Percentiles rank a stretch among this genome's conserved stretches.
Conservation (phyloP, 1,140 invertebrate genomes). For the Drosophila pseudoobscura region DNA sequence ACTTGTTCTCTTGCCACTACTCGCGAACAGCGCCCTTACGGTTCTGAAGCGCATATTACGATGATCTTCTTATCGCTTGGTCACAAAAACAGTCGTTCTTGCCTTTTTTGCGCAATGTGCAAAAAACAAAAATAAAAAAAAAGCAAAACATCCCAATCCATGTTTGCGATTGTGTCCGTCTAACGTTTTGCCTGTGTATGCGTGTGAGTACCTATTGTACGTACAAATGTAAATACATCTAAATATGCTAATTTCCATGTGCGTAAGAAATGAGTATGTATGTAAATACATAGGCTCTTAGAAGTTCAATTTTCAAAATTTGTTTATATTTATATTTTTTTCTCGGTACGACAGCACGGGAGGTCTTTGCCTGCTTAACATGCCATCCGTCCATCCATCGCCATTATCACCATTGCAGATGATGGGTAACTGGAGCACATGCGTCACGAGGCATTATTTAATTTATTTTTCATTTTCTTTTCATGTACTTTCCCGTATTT, state of each 20-base stretch:
- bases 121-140: conserved; percentile 42
- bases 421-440: conserved; percentile 32
- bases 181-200: conserved; percentile 26
- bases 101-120: conserved; percentile 47
- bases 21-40: not conserved
- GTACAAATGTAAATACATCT: conserved; percentile 2
- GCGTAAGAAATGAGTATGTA: not conserved
- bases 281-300: conserved; percentile 23
- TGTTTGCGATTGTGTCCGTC: conserved; percentile 15
- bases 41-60: not conserved
- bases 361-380: not conserved
- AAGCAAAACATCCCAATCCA: not conserved
- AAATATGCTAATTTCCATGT: conserved; percentile 14
- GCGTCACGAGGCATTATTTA: conserved; percentile 6
- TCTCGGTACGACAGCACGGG: conserved; percentile 4
- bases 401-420: conserved; percentile 20
- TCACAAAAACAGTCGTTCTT: conserved; percentile 9
- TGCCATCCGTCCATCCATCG: conserved; percentile 11
- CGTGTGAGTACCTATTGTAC: not conserved
- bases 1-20: no score
- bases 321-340: conserved; percentile 64
- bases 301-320: conserved; percentile 52
- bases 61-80: conserved; percentile 57
- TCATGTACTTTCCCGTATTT: no score
- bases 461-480: no score